Conservation (phyloP, 2,113 vertebrate species). For the Amphiprion percula region DNA sequence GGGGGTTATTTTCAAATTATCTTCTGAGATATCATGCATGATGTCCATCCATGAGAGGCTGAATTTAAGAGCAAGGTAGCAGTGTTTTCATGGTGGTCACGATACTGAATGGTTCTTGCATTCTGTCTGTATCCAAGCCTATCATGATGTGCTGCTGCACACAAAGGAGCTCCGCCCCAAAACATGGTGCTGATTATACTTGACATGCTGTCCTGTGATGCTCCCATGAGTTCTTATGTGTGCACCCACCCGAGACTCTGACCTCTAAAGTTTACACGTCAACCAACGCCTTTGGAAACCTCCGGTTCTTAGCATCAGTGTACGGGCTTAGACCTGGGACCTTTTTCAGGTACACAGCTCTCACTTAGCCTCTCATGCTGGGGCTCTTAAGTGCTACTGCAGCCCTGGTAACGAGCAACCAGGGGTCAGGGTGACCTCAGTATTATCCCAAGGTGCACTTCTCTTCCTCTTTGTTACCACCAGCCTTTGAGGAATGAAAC, state of each 20-base stretch:
- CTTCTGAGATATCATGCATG: not conserved
- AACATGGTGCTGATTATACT: slow-evolving; percentile 77
- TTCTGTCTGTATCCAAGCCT: slow-evolving; percentile 11
- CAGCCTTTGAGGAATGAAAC: slow-evolving; percentile 69
- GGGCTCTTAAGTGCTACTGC: slow-evolving; percentile 57
- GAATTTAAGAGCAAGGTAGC: slow-evolving; percentile 24
- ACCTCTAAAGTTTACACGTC: slow-evolving; percentile 71
- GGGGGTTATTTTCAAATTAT: not conserved
- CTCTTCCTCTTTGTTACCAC: slow-evolving; percentile 60
- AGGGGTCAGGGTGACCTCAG: slow-evolving; percentile 69
- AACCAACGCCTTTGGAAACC: slow-evolving; percentile 36
- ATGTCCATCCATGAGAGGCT: slow-evolving; percentile 15
- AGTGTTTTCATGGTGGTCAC: slow-evolving; percentile 11
- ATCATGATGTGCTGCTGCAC: slow-evolving; percentile 38
- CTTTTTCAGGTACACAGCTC: slow-evolving; percentile 58
- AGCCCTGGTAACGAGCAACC: slow-evolving; percentile 50
- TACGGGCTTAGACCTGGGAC: slow-evolving; percentile 33
- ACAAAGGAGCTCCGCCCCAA: slow-evolving; percentile 41
- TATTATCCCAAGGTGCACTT: slow-evolving; percentile 72
- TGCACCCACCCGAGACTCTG: slow-evolving; percentile 28
- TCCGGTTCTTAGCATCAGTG: slow-evolving; percentile 34
- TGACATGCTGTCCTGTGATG: slow-evolving; percentile 52
- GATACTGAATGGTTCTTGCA: slow-evolving; percentile 17
- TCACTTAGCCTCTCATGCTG: slow-evolving; percentile 25
- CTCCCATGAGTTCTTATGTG: slow-evolving; percentile 41